Conservation (phyloP, 2,888 invertebrate species). For the Apodemia duryi region DNA sequence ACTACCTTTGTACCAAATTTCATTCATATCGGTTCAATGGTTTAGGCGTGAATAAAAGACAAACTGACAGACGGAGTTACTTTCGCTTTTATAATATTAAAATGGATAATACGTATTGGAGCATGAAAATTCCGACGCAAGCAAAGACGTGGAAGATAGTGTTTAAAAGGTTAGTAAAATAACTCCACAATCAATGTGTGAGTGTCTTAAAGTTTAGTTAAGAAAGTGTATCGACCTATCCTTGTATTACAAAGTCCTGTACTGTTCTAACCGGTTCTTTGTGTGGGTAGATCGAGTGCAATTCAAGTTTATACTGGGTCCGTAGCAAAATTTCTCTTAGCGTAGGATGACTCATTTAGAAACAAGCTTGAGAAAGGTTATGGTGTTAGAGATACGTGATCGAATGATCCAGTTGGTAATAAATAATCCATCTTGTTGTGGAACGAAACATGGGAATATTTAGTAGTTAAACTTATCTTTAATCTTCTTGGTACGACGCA, state of each 20-base stretch:
- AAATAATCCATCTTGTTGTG: not conserved
- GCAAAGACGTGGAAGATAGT: no score
- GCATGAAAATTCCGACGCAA: no score
- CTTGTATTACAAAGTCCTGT: constrained; percentile 25
- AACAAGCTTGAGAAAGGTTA: constrained; percentile 16
- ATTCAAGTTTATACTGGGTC: constrained; percentile 39
- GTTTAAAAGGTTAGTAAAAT: not conserved
- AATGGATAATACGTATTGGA: no score
- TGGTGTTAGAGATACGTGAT: constrained; percentile 5
- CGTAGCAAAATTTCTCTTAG: constrained; percentile 49
- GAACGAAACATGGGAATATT: constrained; percentile 6
- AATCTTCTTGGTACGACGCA: not conserved
- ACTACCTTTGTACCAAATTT: no score
- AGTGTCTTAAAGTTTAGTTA: not conserved
- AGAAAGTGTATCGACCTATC: constrained; percentile 27
- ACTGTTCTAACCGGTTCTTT: constrained; percentile 35
- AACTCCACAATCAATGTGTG: not conserved
- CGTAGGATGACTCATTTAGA: constrained; percentile 56
- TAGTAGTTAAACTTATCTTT: not conserved
- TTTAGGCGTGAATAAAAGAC: no score
- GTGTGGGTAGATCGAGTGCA: constrained; percentile 33
- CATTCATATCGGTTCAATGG: no score
- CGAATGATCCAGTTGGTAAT: constrained; percentile 11
- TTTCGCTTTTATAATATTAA: no score
- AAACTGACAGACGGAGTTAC: no score